Conservation (phyloP, 2,797 vertebrate species). For the Falco columbarius region DNA sequence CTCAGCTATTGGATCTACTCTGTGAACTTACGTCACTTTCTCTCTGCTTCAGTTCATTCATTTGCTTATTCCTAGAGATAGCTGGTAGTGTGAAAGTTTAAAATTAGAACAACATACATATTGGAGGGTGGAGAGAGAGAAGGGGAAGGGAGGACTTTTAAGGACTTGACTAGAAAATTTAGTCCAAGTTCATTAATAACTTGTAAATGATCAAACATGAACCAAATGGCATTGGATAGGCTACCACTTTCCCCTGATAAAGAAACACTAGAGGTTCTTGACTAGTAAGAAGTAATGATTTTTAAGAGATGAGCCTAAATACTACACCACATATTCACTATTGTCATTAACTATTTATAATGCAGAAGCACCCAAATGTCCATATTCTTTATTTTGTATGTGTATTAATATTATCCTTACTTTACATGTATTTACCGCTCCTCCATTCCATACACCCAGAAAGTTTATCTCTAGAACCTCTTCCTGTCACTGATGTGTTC, state of each 20-base stretch:
- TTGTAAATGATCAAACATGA: background rate
- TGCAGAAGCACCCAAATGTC: background rate
- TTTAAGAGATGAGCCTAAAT: background rate
- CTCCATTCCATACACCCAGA: background rate
- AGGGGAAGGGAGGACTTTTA: background rate
- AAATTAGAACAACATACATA: background rate
- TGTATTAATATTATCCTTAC: background rate
- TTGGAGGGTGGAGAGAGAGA: background rate
- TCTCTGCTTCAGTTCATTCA: background rate
- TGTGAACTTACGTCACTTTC: background rate
- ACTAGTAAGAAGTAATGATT: background rate
- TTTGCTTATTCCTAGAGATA: background rate
- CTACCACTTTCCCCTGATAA: background rate
- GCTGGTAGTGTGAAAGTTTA: background rate
- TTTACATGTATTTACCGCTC: background rate
- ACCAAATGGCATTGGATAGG: background rate
- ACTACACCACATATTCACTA: background rate
- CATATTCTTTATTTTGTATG: background rate
- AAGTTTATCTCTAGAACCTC: background rate
- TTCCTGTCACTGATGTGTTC: background rate
- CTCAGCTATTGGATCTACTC: background rate
- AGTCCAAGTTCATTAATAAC: background rate
- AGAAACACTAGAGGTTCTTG: background rate
- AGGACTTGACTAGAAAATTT: background rate
- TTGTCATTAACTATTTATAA: background rate